phyloP scores from a whole-genome alignment of 1,140 invertebrate genomes.

The Papilio aristodemus region DNA sequence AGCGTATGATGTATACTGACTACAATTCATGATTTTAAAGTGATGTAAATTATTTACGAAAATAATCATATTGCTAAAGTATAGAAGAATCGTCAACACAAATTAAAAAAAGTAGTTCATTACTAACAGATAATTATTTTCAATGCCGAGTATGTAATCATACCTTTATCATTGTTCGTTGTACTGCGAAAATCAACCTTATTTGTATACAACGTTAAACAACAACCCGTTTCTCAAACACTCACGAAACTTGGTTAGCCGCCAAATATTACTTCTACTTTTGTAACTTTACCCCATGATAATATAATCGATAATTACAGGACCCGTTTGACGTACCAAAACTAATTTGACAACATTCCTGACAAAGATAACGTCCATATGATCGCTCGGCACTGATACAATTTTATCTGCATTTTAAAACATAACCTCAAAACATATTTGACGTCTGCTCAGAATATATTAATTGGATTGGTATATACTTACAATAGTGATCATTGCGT shows the following conservation, averaged over 20 bases:
- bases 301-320: slow-evolving; percentile 21
- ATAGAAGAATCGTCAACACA: neutral
- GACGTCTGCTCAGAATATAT: slow-evolving; percentile 38
- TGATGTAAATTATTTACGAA: too few species aligned
- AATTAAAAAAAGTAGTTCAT: slow-evolving; percentile 26
- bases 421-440: slow-evolving; percentile 72
- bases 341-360: slow-evolving; percentile 23
- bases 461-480: slow-evolving; percentile 57
- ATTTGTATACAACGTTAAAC: slow-evolving; percentile 11
- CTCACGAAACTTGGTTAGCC: slow-evolving; percentile 39
- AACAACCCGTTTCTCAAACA: slow-evolving; percentile 13
- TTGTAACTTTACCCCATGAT: slow-evolving; percentile 37
- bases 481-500: slow-evolving; percentile 68
- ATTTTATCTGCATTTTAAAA: slow-evolving; percentile 46
- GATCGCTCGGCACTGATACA: slow-evolving; percentile 30
- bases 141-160: slow-evolving; percentile 24
- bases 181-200: slow-evolving; percentile 30
- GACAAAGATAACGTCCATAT: slow-evolving; percentile 6
- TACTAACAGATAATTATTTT: slow-evolving; percentile 31
- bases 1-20: too few species aligned
- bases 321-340: neutral
- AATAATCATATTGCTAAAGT: neutral
- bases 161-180: slow-evolving; percentile 28
- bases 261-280: slow-evolving; percentile 44
- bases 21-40: too few species aligned